Evolutionary conservation across 2,797 vertebrate genomes (phyloP).

Genomic region (Malacoraja senta): DNA sequence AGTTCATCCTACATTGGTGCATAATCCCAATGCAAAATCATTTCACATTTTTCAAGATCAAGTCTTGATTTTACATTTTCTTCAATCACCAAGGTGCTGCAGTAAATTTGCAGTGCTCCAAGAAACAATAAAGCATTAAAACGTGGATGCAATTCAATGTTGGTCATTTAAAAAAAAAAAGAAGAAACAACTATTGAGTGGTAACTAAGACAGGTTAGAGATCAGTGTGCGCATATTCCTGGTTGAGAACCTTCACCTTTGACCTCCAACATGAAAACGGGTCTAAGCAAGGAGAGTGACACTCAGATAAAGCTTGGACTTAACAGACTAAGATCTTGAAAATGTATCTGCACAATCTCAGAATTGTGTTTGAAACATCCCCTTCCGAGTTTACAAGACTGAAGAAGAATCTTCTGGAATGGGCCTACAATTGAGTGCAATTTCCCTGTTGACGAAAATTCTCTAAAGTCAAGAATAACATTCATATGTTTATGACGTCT

Average conservation of each 20-base stretch:
- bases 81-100: background rate
- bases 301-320: background rate
- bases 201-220: background rate
- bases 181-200: background rate
- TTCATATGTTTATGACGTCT: background rate
- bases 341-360: background rate
- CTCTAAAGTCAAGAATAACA: background rate
- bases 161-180: background rate
- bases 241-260: background rate
- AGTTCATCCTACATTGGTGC: background rate
- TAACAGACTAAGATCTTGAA: background rate
- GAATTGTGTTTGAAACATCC: background rate
- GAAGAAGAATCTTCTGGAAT: background rate
- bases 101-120: background rate
- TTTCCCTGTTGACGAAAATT: background rate
- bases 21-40: background rate
- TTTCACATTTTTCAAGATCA: background rate
- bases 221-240: background rate
- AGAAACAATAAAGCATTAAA: background rate
- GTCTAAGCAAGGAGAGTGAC: background rate
- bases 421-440: background rate
- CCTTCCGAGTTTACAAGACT: background rate
- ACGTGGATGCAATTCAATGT: background rate
- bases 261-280: background rate
- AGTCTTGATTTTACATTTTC: background rate